Conservation (phyloP, 2,113 vertebrate genomes). For the Laticauda laticaudata region DNA sequence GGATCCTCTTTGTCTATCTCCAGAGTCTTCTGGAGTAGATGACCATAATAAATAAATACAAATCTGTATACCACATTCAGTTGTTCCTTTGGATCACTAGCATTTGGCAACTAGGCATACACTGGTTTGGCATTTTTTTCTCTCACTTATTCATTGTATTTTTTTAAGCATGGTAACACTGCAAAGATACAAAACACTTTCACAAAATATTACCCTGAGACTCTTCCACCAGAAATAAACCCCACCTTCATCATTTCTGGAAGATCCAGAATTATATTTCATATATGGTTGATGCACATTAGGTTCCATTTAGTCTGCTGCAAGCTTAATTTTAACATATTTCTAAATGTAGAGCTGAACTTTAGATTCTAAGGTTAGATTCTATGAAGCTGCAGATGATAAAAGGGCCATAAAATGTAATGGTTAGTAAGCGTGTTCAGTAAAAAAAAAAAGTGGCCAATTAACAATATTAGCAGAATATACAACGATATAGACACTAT, state of each 20-base stretch:
- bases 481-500: background rate
- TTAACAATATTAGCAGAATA: background rate
- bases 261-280: background rate
- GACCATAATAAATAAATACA: background rate
- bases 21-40: background rate
- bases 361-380: background rate
- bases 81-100: background rate
- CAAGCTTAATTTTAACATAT: background rate
- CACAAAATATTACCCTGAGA: background rate
- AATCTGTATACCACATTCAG: background rate
- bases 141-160: background rate
- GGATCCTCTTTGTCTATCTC: background rate
- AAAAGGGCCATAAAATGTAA: background rate
- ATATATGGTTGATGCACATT: background rate
- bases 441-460: background rate
- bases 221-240: background rate
- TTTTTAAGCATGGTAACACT: background rate
- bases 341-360: background rate
- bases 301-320: conserved; percentile 3
- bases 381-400: background rate
- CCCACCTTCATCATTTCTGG: background rate
- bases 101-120: background rate
- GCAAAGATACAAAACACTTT: background rate
- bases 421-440: background rate
- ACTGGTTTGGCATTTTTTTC: background rate